These are phyloP conservation scores for Microcebus murinus DNA, from an alignment of 2,113 vertebrate genomes.

Conservation along the genomic window DNA sequence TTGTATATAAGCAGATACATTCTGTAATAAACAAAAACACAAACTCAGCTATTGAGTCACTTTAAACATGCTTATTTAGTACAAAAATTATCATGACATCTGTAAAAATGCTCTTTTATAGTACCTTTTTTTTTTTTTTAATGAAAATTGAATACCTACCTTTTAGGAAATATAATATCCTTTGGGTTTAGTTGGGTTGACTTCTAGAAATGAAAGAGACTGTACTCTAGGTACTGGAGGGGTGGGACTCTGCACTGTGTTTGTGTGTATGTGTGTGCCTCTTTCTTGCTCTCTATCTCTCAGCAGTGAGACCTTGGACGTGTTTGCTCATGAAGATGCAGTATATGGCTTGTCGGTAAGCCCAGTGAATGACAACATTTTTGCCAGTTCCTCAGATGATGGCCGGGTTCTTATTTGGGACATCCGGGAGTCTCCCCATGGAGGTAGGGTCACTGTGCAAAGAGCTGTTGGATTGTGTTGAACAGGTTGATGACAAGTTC, in stretches of 20 bases:
- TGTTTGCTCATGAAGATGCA: conserved; percentile 98
- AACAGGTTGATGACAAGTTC: conserved; percentile 17
- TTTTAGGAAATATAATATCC: conserved; percentile 43
- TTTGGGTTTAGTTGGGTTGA: background rate
- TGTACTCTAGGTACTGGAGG: background rate
- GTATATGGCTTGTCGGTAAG: conserved; percentile 99
- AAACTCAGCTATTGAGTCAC: conserved; percentile 2
- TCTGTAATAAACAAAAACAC: conserved; percentile 11
- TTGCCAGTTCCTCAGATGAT: conserved; percentile 98
- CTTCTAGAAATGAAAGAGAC: conserved; percentile 5
- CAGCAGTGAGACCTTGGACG: conserved; percentile 96
- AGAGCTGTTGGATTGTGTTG: conserved; percentile 6
- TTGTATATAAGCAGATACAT: background rate
- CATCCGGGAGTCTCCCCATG: conserved; percentile 95
- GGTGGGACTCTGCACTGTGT: background rate
- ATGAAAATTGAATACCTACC: conserved; percentile 21
- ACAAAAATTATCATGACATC: conserved; percentile 19
- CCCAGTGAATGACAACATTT: conserved; percentile 98
- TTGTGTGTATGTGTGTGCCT: conserved; percentile 54
- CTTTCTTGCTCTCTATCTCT: conserved; percentile 55
- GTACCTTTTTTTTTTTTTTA: background rate
- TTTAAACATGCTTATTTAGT: conserved; percentile 36
- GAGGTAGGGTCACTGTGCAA: conserved; percentile 87
- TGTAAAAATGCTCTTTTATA: background rate
- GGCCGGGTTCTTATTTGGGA: conserved; percentile 99